A percentile compares a stretch with the other conserved stretches of the same genome.
Conservation (phyloP, 2,888 invertebrate genomes). For the Andrena chrysosceles region DNA sequence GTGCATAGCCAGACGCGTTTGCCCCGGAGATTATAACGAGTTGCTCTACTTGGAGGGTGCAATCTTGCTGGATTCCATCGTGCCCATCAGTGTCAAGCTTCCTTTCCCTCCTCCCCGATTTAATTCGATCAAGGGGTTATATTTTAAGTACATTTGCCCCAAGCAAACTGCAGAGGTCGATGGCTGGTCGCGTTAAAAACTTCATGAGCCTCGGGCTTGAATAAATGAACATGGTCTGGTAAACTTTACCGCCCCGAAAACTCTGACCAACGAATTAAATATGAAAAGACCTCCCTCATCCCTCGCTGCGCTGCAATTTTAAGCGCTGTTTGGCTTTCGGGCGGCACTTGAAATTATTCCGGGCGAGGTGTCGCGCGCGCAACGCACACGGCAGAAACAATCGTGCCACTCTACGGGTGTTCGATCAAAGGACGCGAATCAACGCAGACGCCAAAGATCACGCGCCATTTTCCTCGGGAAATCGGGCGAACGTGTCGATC, state of each 20-base stretch:
- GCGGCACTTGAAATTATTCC: neutral
- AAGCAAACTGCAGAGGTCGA: neutral
- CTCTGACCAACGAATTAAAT: conserved; percentile 14
- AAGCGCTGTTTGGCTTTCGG: neutral
- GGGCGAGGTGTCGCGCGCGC: no score
- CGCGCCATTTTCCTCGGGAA: neutral
- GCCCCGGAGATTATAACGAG: neutral
- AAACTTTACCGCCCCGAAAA: conserved; percentile 10
- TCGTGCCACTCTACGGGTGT: neutral
- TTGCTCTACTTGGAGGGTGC: neutral
- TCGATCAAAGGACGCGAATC: neutral
- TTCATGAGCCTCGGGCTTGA: neutral
- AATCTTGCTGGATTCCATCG: neutral
- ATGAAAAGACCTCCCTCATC: neutral
- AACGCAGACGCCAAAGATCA: neutral
- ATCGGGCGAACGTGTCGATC: conserved; percentile 14
- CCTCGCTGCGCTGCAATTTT: neutral
- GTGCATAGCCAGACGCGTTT: neutral
- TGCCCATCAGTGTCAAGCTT: neutral
- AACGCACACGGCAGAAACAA: neutral
- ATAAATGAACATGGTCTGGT: conserved; percentile 18
- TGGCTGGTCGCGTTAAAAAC: conserved; percentile 6
- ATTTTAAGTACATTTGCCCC: neutral
- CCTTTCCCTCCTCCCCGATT: neutral
- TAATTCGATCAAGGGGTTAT: neutral